phyloP scores from a whole-genome alignment of 2,113 vertebrate genomes.

The Grammomys dolichurus region DNA sequence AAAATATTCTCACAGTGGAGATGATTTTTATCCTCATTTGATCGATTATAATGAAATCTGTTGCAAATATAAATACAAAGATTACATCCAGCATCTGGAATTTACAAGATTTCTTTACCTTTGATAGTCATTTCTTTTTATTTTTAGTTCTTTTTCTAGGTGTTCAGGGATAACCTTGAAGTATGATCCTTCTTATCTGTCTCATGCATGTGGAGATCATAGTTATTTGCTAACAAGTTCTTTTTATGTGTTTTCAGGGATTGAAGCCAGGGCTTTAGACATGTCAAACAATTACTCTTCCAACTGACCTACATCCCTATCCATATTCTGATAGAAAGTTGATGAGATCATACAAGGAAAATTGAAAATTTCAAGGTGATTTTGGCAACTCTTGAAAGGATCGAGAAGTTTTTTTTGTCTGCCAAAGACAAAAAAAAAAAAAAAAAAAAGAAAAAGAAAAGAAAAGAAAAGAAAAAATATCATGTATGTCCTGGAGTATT shows the following conservation, averaged over 20 bases:
- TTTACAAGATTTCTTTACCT: not conserved
- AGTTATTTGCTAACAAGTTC: not conserved
- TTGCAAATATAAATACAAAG: not conserved
- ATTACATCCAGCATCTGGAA: not conserved
- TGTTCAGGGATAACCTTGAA: not conserved
- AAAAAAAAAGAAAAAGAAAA: too few species aligned
- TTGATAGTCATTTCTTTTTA: not conserved
- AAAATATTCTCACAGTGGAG: too few species aligned
- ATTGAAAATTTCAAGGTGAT: not conserved
- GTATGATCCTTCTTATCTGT: not conserved
- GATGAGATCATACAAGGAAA: not conserved
- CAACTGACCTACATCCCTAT: not conserved
- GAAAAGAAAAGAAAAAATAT: too few species aligned
- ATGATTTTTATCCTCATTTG: not conserved
- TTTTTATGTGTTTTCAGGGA: not conserved
- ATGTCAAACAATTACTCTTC: not conserved
- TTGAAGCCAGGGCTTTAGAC: not conserved
- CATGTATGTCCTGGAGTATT: not conserved
- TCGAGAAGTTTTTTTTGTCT: not conserved
- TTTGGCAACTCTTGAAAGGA: not conserved
- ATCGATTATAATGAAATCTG: not conserved
- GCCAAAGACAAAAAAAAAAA: too few species aligned
- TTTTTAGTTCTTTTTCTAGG: not conserved
- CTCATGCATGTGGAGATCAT: not conserved
- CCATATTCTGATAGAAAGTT: not conserved